Evolutionary conservation across 2,797 vertebrate genomes (phyloP).

Genomic region (Orientallactaga sibirica): DNA sequence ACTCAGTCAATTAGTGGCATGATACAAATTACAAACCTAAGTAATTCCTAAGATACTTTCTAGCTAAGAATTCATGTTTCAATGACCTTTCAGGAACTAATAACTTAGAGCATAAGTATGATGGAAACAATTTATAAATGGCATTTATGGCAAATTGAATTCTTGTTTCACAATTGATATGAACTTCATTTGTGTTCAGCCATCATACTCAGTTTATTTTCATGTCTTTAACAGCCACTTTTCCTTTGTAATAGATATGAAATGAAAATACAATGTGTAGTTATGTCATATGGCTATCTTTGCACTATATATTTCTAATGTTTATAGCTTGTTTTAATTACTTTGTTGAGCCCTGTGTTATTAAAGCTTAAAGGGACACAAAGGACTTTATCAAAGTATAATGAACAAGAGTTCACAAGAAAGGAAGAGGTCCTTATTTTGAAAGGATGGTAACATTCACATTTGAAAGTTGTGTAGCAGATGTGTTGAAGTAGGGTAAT

Average conservation of each 20-base stretch:
- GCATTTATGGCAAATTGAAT: constrained; percentile 77
- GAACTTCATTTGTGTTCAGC: constrained; percentile 66
- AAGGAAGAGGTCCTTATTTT: neutral
- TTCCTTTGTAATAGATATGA: constrained; percentile 64
- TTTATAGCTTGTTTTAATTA: constrained; percentile 1
- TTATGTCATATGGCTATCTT: constrained; percentile 14
- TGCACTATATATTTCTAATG: constrained; percentile 16
- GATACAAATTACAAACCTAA: constrained; percentile 63
- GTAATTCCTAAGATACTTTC: constrained; percentile 66
- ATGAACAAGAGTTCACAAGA: constrained; percentile 47
- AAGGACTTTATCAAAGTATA: constrained; percentile 14
- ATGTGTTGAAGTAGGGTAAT: neutral
- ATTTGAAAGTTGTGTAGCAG: neutral
- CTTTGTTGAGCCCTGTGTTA: constrained; percentile 45
- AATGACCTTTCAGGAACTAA: constrained; percentile 77
- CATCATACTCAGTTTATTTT: constrained; percentile 62
- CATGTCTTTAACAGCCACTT: constrained; percentile 51
- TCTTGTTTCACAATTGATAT: constrained; percentile 71
- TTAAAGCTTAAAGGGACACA: constrained; percentile 28
- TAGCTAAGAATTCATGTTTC: constrained; percentile 70
- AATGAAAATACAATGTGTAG: constrained; percentile 43
- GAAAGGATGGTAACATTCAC: neutral
- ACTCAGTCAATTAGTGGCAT: constrained; percentile 57
- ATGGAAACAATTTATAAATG: constrained; percentile 78
- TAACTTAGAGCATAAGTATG: constrained; percentile 69